Evolutionary conservation across 1,140 invertebrate genomes (phyloP).

Genomic region (Gonioctena quinquepunctata): DNA sequence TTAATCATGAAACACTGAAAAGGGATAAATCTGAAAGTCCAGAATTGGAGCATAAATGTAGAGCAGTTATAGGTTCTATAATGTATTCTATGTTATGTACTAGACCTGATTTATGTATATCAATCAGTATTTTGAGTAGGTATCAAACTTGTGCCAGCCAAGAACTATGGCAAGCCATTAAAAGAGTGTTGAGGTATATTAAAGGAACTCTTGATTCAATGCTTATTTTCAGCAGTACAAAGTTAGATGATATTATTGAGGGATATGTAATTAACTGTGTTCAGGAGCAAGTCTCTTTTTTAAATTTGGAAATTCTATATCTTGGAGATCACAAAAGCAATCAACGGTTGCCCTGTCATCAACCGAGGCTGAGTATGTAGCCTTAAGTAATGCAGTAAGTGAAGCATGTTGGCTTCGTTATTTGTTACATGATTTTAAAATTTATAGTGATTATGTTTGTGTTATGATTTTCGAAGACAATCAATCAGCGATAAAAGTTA

Average conservation of each 20-base stretch:
- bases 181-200: conserved; percentile 2
- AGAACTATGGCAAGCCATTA: not conserved
- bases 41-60: conserved; percentile 25
- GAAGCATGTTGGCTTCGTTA: conserved; percentile 16
- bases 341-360: conserved; percentile 31
- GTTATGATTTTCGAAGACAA: conserved; percentile 27
- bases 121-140: not conserved
- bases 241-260: too few species aligned
- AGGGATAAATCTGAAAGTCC: conserved; percentile 9
- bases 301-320: too few species aligned
- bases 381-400: conserved; percentile 22
- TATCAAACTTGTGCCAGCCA: conserved; percentile 3
- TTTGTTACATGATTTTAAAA: conserved; percentile 10
- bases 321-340: conserved; percentile 37
- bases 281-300: too few species aligned
- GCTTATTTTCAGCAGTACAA: too few species aligned
- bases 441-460: not conserved
- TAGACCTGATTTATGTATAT: conserved; percentile 27
- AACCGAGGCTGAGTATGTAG: conserved; percentile 43
- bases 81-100: conserved; percentile 31
- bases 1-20: not conserved
- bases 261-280: too few species aligned
- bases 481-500: conserved; percentile 41
- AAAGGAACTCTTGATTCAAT: not conserved
- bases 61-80: conserved; percentile 23